Base-by-base conservation (phyloP, 2,113 vertebrate genomes). In the Petaurus breviceps region DNA sequence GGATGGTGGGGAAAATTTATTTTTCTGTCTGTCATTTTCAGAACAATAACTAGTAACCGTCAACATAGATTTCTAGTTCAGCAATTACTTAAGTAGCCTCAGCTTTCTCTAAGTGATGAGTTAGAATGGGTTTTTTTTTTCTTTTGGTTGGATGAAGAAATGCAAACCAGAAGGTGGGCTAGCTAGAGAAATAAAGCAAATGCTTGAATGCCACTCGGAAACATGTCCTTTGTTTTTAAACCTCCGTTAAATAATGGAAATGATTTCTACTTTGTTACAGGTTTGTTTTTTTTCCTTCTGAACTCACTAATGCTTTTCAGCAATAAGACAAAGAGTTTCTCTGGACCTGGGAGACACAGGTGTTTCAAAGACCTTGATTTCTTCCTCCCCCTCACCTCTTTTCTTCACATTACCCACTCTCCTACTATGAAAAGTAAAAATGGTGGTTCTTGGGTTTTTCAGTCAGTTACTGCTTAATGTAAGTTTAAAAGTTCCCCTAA, bases 201-300 rank as follows among this genome's bases (percentile, higher is more conserved):
- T 49, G 92, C 94, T 92, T 51, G 91, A 55, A 94, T 57, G 51
- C 51, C 3, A 22, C 50, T 94, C 43, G 51, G 28, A 43, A 91
- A 53, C 51, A 0, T 12, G 95, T 55, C 68, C 26, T 31, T 84
- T 57, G 96, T 89, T 28, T 31, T 90, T 90, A 96, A 77, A 84
- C 51, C 94, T 50, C 92, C 54, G 91, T 90, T 93, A 92, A 95
- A 92, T 92, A 93, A 90, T 68, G 94, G 95, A 94, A 95, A 92
- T 51, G 90, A 93, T 68, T 91, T 52, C 96, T 94, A 95, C 97
- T 97, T 96, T 97, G 97, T 96, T 97, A 92, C 92, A 2, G 90
- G 31, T 8, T 10, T 55, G 25, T 54, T 54, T 54, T 55, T 55
- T 95, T 96, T 77, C 97, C 55, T 93, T n/a, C 57, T 43, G 89